Evolutionary conservation across 2,888 invertebrate genomes (phyloP).

Genomic region (Microdon myrmicae): DNA sequence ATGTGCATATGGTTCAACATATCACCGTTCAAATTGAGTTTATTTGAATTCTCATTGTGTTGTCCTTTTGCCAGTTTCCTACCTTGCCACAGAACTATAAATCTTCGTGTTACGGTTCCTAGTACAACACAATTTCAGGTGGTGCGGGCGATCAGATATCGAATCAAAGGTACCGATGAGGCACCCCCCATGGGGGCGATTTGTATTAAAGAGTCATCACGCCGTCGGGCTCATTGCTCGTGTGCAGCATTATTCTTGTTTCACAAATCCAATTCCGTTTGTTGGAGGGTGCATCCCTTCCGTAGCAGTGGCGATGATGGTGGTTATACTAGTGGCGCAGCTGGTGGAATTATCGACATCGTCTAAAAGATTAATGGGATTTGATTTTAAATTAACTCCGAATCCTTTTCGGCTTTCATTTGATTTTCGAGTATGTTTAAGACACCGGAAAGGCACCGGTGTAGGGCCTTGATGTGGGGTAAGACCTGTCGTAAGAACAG

Average conservation of each 20-base stretch:
- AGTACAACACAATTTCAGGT: slow-evolving; percentile 16
- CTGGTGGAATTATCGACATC: slow-evolving; percentile 30
- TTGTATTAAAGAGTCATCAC: slow-evolving; percentile 52
- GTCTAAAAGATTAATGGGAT: slow-evolving; percentile 47
- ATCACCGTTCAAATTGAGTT: slow-evolving; percentile 45
- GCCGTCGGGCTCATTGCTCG: slow-evolving; percentile 42
- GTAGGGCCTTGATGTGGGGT: too few relatives aligned
- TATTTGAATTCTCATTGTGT: slow-evolving; percentile 47
- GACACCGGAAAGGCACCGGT: not conserved
- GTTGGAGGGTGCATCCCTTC: slow-evolving; percentile 34
- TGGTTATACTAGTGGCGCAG: not conserved
- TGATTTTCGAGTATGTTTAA: not conserved
- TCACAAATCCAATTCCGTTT: slow-evolving; percentile 38
- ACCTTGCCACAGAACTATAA: slow-evolving; percentile 24
- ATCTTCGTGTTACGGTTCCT: slow-evolving; percentile 33
- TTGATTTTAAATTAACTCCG: slow-evolving; percentile 49
- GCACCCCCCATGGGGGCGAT: slow-evolving; percentile 45
- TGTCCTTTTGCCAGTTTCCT: slow-evolving; percentile 16
- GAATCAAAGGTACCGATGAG: slow-evolving; percentile 43
- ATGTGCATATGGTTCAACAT: slow-evolving; percentile 25
- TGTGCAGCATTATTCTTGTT: slow-evolving; percentile 3
- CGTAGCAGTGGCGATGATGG: not conserved
- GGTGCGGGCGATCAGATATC: slow-evolving; percentile 11
- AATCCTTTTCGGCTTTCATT: slow-evolving; percentile 28
- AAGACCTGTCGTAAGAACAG: slow-evolving; percentile 31